Evolutionary conservation across 2,113 vertebrate species (phyloP).

Genomic region (Lepidothrix coronata): DNA sequence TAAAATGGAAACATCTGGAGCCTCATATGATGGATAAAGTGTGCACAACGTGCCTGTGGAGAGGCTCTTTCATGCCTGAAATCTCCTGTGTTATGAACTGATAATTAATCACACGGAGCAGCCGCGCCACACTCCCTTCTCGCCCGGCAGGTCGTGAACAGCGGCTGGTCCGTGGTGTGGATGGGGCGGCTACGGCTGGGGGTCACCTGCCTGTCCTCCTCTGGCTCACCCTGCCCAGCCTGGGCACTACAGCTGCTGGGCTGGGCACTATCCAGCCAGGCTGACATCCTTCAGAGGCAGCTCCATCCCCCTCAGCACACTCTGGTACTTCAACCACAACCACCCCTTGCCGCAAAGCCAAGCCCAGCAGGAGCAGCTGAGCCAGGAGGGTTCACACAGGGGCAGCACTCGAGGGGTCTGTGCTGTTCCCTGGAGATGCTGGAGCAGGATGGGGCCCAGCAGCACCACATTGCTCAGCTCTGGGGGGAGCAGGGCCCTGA

Average conservation of each 20-base stretch:
- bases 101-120: background rate
- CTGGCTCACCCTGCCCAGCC: background rate
- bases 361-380: background rate
- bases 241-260: background rate
- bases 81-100: background rate
- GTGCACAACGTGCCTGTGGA: background rate
- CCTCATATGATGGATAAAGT: conserved; percentile 34
- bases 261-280: background rate
- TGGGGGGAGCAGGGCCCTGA: background rate
- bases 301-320: background rate
- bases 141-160: background rate
- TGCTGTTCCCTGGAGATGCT: background rate
- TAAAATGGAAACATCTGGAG: conserved; percentile 52
- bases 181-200: background rate
- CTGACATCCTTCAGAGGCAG: background rate
- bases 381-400: background rate
- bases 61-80: conserved; percentile 43
- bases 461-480: background rate
- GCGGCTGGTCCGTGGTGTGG: accelerated
- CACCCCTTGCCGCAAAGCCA: background rate
- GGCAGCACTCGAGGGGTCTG: background rate
- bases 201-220: background rate
- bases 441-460: background rate
- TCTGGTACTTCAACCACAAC: accelerated
- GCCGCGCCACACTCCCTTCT: background rate